Evolutionary conservation across 1,140 invertebrate species (phyloP).

Genomic region (Cotesia vestalis): DNA sequence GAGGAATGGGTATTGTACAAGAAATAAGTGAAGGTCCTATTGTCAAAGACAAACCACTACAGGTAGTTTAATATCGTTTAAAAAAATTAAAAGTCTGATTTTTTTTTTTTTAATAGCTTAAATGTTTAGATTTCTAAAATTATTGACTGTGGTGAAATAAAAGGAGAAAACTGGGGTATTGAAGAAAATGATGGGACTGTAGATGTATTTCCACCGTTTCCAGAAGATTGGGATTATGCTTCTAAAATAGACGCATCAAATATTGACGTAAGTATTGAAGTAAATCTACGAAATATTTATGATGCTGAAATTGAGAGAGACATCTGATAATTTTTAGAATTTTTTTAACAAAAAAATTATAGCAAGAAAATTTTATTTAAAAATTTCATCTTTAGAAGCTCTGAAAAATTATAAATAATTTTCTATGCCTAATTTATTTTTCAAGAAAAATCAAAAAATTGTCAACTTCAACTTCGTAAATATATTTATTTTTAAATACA

Average conservation of each 20-base stretch:
- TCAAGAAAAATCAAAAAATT: no score
- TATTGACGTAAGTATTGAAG: constrained; percentile 51
- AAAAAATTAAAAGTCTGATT: constrained; percentile 13
- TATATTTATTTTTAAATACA: no score
- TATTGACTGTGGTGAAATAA: constrained; percentile 77
- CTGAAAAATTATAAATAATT: no score
- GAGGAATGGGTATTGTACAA: constrained; percentile 74
- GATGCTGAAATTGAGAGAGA: no score
- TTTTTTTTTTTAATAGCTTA: constrained; percentile 27
- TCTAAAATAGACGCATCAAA: constrained; percentile 41
- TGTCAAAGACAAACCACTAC: constrained; percentile 67
- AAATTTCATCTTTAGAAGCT: no score
- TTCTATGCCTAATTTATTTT: no score
- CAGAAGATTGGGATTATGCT: constrained; percentile 74
- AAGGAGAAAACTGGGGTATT: constrained; percentile 72
- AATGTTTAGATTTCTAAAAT: constrained; percentile 71
- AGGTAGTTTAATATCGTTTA: constrained; percentile 58
- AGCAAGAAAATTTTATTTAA: no score
- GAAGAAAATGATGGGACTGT: constrained; percentile 74
- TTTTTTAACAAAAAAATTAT: no score
- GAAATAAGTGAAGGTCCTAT: constrained; percentile 73
- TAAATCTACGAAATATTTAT: no score
- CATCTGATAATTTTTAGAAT: no score
- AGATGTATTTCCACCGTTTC: constrained; percentile 78
- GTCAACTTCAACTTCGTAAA: no score